phyloP scores from a whole-genome alignment of 2,113 vertebrate genomes.

The Myxocyprinus asiaticus region DNA sequence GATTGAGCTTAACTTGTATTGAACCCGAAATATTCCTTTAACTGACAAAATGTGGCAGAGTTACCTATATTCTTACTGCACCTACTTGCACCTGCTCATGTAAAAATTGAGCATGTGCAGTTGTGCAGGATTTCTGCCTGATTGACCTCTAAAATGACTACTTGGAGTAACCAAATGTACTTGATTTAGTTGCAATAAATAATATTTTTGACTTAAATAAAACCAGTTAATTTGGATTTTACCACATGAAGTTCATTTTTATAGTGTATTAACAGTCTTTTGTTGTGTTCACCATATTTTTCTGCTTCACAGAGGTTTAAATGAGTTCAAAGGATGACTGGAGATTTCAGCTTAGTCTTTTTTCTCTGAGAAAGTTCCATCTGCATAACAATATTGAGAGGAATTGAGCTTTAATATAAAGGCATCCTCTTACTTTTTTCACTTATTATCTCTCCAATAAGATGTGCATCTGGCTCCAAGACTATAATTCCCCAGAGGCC shows the following conservation, averaged over 20 bases:
- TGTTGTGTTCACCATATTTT: too few relatives aligned
- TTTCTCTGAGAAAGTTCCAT: slow-evolving; percentile 56
- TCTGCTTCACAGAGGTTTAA: background rate
- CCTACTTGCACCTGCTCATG: too few relatives aligned
- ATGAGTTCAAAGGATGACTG: slow-evolving; percentile 36
- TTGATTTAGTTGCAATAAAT: too few relatives aligned
- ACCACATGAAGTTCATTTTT: background rate
- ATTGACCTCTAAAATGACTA: too few relatives aligned
- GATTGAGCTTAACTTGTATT: too few relatives aligned
- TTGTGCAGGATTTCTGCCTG: too few relatives aligned
- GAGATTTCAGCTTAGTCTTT: slow-evolving; percentile 53
- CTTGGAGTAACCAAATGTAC: too few relatives aligned
- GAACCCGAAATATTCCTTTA: too few relatives aligned
- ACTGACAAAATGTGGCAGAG: too few relatives aligned
- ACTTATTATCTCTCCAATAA: slow-evolving; percentile 49
- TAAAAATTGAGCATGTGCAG: too few relatives aligned
- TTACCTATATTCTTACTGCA: too few relatives aligned
- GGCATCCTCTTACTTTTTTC: background rate
- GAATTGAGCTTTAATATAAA: slow-evolving; percentile 64
- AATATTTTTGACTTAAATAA: too few relatives aligned
- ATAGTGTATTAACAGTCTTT: background rate
- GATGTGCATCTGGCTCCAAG: slow-evolving; percentile 60
- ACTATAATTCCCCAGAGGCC: slow-evolving; percentile 63
- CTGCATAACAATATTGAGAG: slow-evolving; percentile 69
- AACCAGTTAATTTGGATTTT: background rate